Percentiles rank a stretch among this genome's conserved stretches.
Evolutionary conservation across 2,797 vertebrate genomes (phyloP).

Genomic region (Cephalopachus bancanus): DNA sequence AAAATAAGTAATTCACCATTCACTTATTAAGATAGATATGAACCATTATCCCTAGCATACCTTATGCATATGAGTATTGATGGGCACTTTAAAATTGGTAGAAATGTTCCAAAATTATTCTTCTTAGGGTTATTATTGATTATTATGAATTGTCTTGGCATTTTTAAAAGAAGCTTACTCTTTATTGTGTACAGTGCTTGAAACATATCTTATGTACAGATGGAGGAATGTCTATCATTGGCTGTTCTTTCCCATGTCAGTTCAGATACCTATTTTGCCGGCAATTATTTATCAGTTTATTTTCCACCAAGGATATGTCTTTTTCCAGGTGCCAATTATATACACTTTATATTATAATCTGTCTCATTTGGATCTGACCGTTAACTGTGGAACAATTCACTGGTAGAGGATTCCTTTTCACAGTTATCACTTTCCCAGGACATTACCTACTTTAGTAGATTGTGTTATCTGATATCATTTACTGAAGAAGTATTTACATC

Average conservation of each 20-base stretch:
- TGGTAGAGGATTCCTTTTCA: constrained; percentile 32
- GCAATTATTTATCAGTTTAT: constrained; percentile 46
- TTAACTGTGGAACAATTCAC: not conserved
- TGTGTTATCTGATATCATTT: constrained; percentile 13
- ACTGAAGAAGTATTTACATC: not conserved
- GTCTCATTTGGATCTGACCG: constrained; percentile 5
- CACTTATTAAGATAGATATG: not conserved
- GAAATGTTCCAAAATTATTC: not conserved
- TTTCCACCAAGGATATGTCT: not conserved
- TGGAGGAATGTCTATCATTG: not conserved
- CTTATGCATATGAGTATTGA: not conserved
- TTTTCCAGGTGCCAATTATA: constrained; percentile 17
- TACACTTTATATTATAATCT: not conserved
- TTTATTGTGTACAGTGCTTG: not conserved
- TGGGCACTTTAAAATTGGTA: not conserved
- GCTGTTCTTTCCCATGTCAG: not conserved
- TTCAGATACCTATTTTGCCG: not conserved
- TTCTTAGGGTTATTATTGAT: not conserved
- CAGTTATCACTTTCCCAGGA: not conserved
- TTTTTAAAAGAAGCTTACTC: not conserved
- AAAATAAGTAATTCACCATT: not conserved
- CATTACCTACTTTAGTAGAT: not conserved
- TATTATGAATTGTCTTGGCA: not conserved
- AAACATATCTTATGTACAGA: constrained; percentile 44
- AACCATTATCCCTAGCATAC: not conserved